These are phyloP conservation scores for Andricus quercusramuli DNA, from an alignment of 2,888 invertebrate species.

Conservation along the genomic window DNA sequence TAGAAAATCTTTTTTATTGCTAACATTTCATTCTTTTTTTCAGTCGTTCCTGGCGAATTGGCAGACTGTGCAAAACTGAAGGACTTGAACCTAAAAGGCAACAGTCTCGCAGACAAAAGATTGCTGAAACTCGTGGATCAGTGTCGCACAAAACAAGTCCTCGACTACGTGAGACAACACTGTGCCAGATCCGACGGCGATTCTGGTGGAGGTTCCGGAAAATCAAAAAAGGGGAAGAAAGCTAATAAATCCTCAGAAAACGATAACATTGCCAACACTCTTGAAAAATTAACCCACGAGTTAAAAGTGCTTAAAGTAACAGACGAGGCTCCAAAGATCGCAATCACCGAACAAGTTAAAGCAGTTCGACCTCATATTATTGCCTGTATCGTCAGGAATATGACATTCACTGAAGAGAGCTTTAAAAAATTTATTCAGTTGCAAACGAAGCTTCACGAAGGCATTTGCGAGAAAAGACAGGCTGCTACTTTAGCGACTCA, in stretches of 20 bases:
- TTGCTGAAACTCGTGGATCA: constrained; percentile 88
- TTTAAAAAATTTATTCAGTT: constrained; percentile 89
- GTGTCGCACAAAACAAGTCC: constrained; percentile 86
- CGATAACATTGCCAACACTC: constrained; percentile 61
- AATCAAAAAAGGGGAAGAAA: constrained; percentile 71
- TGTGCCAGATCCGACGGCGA: constrained; percentile 79
- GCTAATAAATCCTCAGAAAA: constrained; percentile 67
- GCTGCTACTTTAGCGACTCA: constrained; percentile 92
- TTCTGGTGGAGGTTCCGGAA: constrained; percentile 62
- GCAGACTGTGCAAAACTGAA: constrained; percentile 86
- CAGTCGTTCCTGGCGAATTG: constrained; percentile 85
- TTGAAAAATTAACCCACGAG: constrained; percentile 70
- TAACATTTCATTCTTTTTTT: not conserved
- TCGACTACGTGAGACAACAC: constrained; percentile 88
- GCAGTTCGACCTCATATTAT: constrained; percentile 85
- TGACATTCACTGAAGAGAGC: constrained; percentile 83
- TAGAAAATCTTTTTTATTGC: no score
- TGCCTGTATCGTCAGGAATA: constrained; percentile 85
- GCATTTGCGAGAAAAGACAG: constrained; percentile 88
- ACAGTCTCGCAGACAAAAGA: constrained; percentile 86
- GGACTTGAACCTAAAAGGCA: constrained; percentile 87
- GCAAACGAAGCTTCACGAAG: constrained; percentile 89
- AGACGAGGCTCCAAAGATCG: constrained; percentile 80
- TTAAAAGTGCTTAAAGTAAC: constrained; percentile 72
- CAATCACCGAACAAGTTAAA: constrained; percentile 81